Evolutionary conservation across 2,888 invertebrate species (phyloP).

Genomic region (Chouioia cunea): DNA sequence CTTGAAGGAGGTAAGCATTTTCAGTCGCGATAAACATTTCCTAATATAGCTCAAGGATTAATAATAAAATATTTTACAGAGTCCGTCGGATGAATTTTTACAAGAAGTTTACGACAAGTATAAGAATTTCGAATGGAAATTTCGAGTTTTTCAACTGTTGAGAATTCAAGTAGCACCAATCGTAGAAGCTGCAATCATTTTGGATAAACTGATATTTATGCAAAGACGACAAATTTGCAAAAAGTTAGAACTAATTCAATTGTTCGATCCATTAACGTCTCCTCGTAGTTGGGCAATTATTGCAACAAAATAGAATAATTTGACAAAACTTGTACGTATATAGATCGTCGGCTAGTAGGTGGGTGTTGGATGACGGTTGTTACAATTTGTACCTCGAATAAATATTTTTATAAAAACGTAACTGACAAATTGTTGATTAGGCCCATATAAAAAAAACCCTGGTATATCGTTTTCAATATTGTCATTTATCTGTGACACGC

Average conservation of each 20-base stretch:
- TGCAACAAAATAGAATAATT: slow-evolving; percentile 61
- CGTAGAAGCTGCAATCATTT: slow-evolving; percentile 83
- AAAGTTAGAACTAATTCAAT: slow-evolving; percentile 76
- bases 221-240: slow-evolving; percentile 73
- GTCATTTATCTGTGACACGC: too few relatives aligned
- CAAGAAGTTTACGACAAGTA: slow-evolving; percentile 66
- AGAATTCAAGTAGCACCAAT: slow-evolving; percentile 83
- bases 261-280: slow-evolving; percentile 88
- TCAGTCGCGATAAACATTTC: background rate
- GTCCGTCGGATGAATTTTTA: slow-evolving; percentile 68
- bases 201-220: slow-evolving; percentile 85
- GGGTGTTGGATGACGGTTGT: too few relatives aligned
- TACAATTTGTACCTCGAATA: too few relatives aligned
- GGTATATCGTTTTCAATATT: too few relatives aligned
- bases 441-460: too few relatives aligned
- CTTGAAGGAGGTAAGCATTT: slow-evolving; percentile 28
- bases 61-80: slow-evolving; percentile 50
- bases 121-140: slow-evolving; percentile 71
- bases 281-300: slow-evolving; percentile 86
- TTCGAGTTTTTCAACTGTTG: slow-evolving; percentile 83
- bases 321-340: background rate
- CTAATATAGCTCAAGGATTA: background rate
- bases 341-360: too few relatives aligned
- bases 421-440: too few relatives aligned
- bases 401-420: too few relatives aligned